phyloP scores from a whole-genome alignment of 2,113 vertebrate species.

The Sturnus vulgaris region DNA sequence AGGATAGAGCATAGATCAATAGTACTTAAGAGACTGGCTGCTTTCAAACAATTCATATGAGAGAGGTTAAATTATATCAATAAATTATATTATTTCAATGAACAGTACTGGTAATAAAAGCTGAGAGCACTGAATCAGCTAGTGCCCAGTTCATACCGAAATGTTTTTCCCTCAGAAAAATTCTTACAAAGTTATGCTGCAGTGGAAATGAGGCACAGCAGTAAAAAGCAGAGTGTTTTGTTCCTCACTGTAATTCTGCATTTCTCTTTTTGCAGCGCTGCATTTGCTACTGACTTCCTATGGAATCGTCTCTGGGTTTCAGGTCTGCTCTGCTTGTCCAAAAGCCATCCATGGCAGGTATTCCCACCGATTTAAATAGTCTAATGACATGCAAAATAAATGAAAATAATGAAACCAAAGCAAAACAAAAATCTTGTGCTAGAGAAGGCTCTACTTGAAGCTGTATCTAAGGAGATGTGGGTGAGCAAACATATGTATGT shows the following conservation, averaged over 20 bases:
- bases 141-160: not conserved
- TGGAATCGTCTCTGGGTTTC: not conserved
- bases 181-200: not conserved
- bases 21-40: constrained; percentile 14
- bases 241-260: not conserved
- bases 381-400: not conserved
- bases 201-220: not conserved
- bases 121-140: not conserved
- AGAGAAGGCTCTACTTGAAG: not conserved
- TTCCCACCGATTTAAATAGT: not conserved
- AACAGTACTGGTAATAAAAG: not conserved
- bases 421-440: not conserved
- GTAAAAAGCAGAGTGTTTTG: not conserved
- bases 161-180: not conserved
- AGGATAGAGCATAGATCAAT: constrained; percentile 16
- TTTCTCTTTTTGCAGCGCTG: not conserved
- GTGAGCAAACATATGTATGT: not conserved
- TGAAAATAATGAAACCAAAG: not conserved
- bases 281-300: not conserved
- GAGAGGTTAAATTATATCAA: constrained; percentile 43
- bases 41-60: constrained; percentile 33
- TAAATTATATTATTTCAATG: constrained; percentile 32
- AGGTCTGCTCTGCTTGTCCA: not conserved
- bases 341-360: not conserved
- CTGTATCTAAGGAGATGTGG: not conserved